Evolutionary conservation across 2,113 vertebrate species (phyloP).

Genomic region (Anser cygnoides): DNA sequence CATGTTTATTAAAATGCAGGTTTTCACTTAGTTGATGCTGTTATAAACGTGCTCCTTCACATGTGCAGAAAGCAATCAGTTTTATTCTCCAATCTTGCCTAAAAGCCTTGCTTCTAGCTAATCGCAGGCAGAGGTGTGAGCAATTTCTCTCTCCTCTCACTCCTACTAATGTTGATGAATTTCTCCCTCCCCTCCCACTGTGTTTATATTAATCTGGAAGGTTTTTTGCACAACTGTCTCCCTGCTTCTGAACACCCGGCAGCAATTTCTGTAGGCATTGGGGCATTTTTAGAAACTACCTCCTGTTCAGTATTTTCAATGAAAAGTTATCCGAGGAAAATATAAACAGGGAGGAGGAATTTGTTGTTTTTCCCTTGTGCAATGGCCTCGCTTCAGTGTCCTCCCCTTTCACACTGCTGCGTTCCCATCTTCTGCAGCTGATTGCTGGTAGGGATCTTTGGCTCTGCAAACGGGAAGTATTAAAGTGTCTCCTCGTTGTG

Average conservation of each 20-base stretch:
- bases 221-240: not conserved
- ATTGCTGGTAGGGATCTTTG: not conserved
- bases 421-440: not conserved
- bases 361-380: not conserved
- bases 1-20: not conserved
- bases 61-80: not conserved
- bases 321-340: not conserved
- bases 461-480: not conserved
- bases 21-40: not conserved
- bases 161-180: not conserved
- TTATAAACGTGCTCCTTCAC: not conserved
- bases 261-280: not conserved
- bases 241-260: not conserved
- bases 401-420: not conserved
- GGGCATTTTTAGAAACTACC: not conserved
- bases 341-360: fast-evolving
- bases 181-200: not conserved
- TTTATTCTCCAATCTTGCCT: not conserved
- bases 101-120: not conserved
- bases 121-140: not conserved
- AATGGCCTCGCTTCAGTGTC: not conserved
- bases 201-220: not conserved
- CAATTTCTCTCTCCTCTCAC: not conserved
- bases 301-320: not conserved
- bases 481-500: not conserved